Percentiles rank a stretch among this genome's conserved stretches.
phyloP scores from a whole-genome alignment of 92 coral and sea anemone genomes.

The Desmophyllum pertusum region DNA sequence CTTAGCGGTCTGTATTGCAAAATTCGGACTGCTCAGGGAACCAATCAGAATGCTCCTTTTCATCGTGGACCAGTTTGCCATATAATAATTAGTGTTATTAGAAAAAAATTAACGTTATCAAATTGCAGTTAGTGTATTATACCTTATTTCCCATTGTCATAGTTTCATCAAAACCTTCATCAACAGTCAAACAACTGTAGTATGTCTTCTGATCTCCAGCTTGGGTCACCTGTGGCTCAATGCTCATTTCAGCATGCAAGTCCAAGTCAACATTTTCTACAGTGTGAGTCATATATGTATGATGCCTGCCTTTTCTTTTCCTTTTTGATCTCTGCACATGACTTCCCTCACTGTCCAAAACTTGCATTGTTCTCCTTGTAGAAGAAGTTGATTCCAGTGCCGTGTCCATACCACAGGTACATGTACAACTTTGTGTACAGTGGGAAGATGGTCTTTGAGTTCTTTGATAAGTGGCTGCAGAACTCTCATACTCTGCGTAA shows the following conservation, averaged over 20 bases:
- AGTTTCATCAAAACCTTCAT: constrained; percentile 7
- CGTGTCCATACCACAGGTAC: neutral
- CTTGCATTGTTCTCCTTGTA: neutral
- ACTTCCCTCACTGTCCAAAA: neutral
- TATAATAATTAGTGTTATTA: too few species aligned
- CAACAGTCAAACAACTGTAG: constrained; percentile 28
- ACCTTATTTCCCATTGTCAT: constrained; percentile 5
- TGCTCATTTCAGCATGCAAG: neutral
- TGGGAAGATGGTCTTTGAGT: neutral
- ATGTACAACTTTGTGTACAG: neutral
- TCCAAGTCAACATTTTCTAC: neutral
- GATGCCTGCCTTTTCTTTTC: constrained; percentile 13
- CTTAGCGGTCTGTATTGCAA: too few species aligned
- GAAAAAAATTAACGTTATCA: too few species aligned
- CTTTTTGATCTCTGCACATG: neutral
- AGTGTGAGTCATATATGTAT: neutral
- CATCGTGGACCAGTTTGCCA: too few species aligned
- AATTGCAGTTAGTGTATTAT: neutral
- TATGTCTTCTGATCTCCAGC: neutral
- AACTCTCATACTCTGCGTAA: neutral
- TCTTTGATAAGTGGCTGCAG: neutral
- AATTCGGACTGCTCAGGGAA: too few species aligned
- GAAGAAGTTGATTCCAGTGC: neutral
- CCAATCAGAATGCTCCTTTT: too few species aligned
- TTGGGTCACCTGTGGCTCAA: neutral